Base-by-base conservation (phyloP, 2,797 vertebrate species). In the Scyliorhinus canicula region DNA sequence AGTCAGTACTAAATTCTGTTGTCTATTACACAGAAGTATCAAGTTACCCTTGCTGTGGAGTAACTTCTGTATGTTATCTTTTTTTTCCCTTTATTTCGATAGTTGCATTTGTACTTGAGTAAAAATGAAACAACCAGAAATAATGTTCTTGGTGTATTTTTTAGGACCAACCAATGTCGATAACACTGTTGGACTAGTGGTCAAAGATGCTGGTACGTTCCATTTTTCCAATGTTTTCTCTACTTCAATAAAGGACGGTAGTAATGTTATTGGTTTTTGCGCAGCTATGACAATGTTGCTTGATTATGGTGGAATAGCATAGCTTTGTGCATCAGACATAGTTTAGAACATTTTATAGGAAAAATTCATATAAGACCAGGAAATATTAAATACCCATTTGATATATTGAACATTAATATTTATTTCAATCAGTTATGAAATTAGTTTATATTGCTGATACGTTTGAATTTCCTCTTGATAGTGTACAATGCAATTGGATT, bases 401-500 rank as follows among this genome's bases (percentile, higher is more conserved):
- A 88, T 88, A 9, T 88, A 57, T 24, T 74, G 35, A 35, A 35
- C 28, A 35, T n/a, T 44, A 82, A 14, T 77, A n/a, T n/a, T 60
- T 60, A 63, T 63, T 40, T 26, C 0, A 40, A 52, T n/a, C 16
- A 35, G 9, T 90, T 91, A 63, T 91, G 40, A 91, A 91, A 91
- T 24, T 91, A 31, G 21, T 40, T 65, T 44, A n/a, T n/a, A 91
- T 65, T 91, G n/a, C 9, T 91, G 57, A 40, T 40, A 35, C 44
- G 35, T 84, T 0, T 93, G 14, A 95, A 96, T 52, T 96, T 97
- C 95, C 96, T 88, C 95, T 95, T 90, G n/a, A 96, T 96, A 99
- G 99, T 99, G 50, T 99, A 99, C 97, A 99, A 99, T 96, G 99
- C 99, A 0, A 97, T 99, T 96, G 99, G 99, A 95, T 97, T 99